A percentile compares a stretch with the other conserved stretches of the same genome.
Evolutionary conservation across 2,888 invertebrate species (phyloP).

Genomic region (Artemia sinica): DNA sequence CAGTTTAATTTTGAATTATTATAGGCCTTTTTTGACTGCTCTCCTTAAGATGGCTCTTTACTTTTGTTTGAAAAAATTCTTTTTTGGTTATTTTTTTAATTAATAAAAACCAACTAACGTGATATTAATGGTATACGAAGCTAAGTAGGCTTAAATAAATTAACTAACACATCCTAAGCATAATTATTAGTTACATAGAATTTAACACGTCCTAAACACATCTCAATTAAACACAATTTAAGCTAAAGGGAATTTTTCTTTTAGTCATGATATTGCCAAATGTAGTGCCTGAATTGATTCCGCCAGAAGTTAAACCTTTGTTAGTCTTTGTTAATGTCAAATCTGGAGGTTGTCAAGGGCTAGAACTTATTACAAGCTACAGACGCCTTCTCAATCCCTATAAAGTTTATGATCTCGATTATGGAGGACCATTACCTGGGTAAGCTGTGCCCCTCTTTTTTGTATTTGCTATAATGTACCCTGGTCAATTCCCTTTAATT

Average conservation of each 20-base stretch:
- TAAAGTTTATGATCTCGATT: constrained; percentile 98
- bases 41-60: no score
- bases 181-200: no score
- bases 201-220: no score
- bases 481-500: neutral
- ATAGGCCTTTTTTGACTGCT: no score
- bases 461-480: neutral
- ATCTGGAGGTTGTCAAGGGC: constrained; percentile 96
- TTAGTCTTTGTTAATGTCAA: constrained; percentile 99
- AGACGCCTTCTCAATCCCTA: constrained; percentile 96
- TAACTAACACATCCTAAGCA: no score
- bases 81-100: no score
- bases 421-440: constrained; percentile 97
- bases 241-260: constrained; percentile 22
- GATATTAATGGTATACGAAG: no score
- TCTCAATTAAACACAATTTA: no score
- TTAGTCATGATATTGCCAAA: constrained; percentile 87
- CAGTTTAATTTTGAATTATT: no score
- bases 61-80: no score
- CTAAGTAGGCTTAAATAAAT: no score
- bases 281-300: constrained; percentile 82
- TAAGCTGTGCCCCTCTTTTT: constrained; percentile 33
- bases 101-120: no score
- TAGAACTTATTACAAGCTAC: constrained; percentile 94
- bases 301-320: constrained; percentile 66